Percentiles rank a stretch among this genome's conserved stretches.
phyloP scores from a whole-genome alignment of 2,113 vertebrate genomes.

The Sialia sialis region DNA sequence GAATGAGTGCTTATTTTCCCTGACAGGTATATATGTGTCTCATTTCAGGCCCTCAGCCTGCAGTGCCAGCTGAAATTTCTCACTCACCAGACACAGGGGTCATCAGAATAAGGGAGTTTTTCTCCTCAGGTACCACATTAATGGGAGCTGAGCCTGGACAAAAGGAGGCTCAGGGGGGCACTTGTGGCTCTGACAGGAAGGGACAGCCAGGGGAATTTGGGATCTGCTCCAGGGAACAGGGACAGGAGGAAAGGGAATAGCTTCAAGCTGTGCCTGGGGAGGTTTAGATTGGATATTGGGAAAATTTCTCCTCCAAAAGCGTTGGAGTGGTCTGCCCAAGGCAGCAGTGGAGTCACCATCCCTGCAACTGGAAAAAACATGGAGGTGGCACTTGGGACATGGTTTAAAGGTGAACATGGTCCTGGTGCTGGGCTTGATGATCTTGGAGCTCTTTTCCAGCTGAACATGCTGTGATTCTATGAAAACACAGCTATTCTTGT shows the following conservation, averaged over 20 bases:
- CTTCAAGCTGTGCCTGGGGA: fast-evolving
- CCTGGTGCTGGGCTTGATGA: background rate
- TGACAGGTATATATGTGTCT: background rate
- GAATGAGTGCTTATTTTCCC: background rate
- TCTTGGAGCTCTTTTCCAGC: fast-evolving
- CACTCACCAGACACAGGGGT: background rate
- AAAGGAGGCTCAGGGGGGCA: background rate
- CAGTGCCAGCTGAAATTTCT: background rate
- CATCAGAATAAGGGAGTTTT: background rate
- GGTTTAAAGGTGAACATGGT: background rate
- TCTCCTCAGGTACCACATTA: background rate
- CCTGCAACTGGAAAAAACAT: fast-evolving
- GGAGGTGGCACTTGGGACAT: fast-evolving
- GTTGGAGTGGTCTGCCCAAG: background rate
- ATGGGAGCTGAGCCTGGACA: background rate
- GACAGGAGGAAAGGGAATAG: fast-evolving
- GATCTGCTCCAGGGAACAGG: background rate
- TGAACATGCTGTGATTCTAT: background rate
- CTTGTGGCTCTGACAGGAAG: background rate
- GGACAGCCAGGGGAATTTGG: fast-evolving
- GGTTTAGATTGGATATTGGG: background rate
- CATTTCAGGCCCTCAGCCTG: background rate
- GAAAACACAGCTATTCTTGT: fast-evolving
- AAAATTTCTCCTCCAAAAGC: background rate
- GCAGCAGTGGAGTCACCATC: background rate